Evolutionary conservation across 2,888 invertebrate genomes (phyloP), one percentile per base, ranked within the genome.

Genomic region (Eupithecia vulgata): DNA sequence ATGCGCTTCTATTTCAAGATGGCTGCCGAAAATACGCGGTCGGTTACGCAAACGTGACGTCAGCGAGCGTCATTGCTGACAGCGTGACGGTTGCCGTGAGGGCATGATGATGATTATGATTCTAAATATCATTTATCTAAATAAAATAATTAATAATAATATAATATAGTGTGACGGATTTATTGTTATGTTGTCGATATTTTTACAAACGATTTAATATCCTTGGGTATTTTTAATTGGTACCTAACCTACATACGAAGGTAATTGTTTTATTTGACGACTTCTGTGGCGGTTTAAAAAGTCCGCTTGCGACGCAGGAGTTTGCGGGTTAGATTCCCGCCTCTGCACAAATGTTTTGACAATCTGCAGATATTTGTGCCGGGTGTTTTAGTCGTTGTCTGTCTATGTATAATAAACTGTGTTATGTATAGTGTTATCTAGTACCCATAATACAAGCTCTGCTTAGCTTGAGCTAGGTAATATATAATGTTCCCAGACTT

Each of bases 31-130:
- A 69, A 76, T 75, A 78, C 76, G 76, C 73, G 79, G 82, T 79
- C 78, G 35, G 83, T 91, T 91, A 89, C 91, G 91, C 89, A 89
- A 89, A 83, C 79, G 86, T 91, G 92, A 92, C 91, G 93, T 79
- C 83, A 85, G 34, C 34, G 76, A 87, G 90, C 91, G 91, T 92
- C 91, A 90, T 79, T 45, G 66, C 72, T 77, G 77, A 78, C 42
- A 57, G 5, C 57, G 71, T n/a, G 67, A 68, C 68, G 67, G 74
- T 25, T 57, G 57, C 57, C 21, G 57, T 21, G 25, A 25, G 25
- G 67, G 64, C 30, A 45, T 52, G 70, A 15, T 30, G 52, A 52
- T 48, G 48, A 52, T 61, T 34, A 34, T 8, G 34, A 34, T 30
- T 30, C 5, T 59, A 8, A 8, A 4, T 61, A 17, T 57, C 12